Evolutionary conservation across 2,888 invertebrate genomes (phyloP).

Genomic region (Lasius fuliginosus): DNA sequence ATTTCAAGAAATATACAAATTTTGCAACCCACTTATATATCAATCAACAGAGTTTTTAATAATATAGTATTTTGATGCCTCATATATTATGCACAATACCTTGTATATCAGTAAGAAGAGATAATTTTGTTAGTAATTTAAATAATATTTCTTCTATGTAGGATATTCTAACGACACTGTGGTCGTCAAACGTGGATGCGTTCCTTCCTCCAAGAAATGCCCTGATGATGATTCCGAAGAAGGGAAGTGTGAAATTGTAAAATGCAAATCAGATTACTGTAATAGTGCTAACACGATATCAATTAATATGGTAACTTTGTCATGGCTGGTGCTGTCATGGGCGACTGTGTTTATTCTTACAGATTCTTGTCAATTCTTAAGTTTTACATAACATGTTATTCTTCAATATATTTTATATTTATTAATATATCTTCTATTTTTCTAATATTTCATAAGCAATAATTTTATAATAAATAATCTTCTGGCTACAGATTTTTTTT

Average conservation of each 20-base stretch:
- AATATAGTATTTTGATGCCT: neutral
- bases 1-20: neutral
- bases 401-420: neutral
- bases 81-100: neutral
- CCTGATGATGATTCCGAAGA: neutral
- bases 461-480: neutral
- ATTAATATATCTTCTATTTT: neutral
- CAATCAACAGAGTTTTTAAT: neutral
- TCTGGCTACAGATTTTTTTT: neutral
- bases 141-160: constrained; percentile 8
- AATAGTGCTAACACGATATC: constrained; percentile 29
- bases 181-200: neutral
- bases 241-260: neutral
- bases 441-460: neutral
- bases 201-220: neutral
- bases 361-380: neutral
- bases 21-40: neutral
- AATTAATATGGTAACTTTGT: neutral
- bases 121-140: neutral
- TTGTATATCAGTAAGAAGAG: neutral
- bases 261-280: neutral
- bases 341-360: neutral
- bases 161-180: neutral
- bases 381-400: neutral
- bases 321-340: neutral